Base-by-base conservation (phyloP, 1,140 invertebrate genomes). In the Triops cancriformis region DNA sequence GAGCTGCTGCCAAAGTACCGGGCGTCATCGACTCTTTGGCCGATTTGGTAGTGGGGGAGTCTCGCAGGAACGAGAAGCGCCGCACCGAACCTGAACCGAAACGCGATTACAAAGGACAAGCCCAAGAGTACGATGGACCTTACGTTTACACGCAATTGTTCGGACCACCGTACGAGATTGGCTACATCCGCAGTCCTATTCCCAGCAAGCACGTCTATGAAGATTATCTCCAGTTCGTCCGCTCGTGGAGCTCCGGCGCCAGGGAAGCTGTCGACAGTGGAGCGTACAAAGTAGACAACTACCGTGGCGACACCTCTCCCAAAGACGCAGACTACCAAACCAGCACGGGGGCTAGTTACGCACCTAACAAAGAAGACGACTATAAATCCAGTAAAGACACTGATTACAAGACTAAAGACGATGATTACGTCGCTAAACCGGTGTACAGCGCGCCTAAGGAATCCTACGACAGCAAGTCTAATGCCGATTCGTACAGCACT, bases 121-220 rank as follows among this genome's bases (percentile, higher is more conserved):
- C 73, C 73, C 75, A 79, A 74, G 75, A 76, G n/a, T 79, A 79
- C 42, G 78, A 79, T 27, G 78, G 78, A 9, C 78, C 78, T 9
- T 79, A 79, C 26, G 72, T 79, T 28, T 76, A 73, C 31, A 76
- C 78, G 6, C 78, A 79, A 45, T 72, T 79, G 12, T 79, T 79
- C 27, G 78, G 78, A 7, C 78, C 78, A 26, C 78, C 78, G 14
- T 79, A 79, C 72, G 78, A 79, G 77, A 75, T 79, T 23, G 78
- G 78, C 18, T 79, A 79, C 75, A 76, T 79, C 27, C 75, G 78
- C 7, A 79, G 78, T 28, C 78, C 78, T 18, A 51, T 76, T 37
- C 78, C 78, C 5, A 72, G 51, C 26, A 79, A 79, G 27, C 78
- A 79, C 26, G 75, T 79, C 31, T 79, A 79, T 41, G 74, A 79